Evolutionary conservation across 2,888 invertebrate species (phyloP), one percentile per base, ranked within the genome.

Genomic region (Globia sparganii): DNA sequence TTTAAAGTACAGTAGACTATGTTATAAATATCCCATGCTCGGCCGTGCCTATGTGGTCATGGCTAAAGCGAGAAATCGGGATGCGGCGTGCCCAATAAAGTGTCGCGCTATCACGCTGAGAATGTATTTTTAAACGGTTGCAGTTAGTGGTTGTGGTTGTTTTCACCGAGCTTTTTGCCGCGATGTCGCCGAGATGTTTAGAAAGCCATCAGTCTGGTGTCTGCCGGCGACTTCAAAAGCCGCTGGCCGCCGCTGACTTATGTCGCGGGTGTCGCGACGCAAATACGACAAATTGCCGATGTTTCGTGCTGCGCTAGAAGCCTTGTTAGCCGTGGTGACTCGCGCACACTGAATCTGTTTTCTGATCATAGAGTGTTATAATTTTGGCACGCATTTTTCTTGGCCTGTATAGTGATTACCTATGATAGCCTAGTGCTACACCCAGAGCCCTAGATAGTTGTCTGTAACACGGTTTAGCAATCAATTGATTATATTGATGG

Each of bases 161-260:
- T 96, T 96, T 96, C 96, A 92, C 95, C 91, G 89, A 92, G 94
- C 94, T 95, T 95, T 95, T 95, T 94, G 92, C 93, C 78, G 89
- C 90, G 89, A 90, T 91, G 94, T 93, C 93, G 92, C 91, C 85
- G 90, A 91, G 92, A 92, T 92, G 93, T 94, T 95, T 96, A 96
- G 96, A 96, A 96, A 96, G 96, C 93, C 94, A 96, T 96, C 95
- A 91, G 93, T 96, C 96, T 94, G 91, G 94, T 94, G 93, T 91
- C 92, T 90, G 89, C 89, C 94, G 94, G 94, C 87, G 91, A 95
- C 94, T 91, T 95, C 94, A 96, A 94, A 95, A 91, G 77, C 84
- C 86, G 77, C 83, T 86, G 81, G 82, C 81, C 84, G 83, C 78
- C 72, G 79, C 89, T 92, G 92, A 92, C 90, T 92, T 91, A 92